Base-by-base conservation (phyloP, 2,888 invertebrate species). In the Lepidonotus clava region DNA sequence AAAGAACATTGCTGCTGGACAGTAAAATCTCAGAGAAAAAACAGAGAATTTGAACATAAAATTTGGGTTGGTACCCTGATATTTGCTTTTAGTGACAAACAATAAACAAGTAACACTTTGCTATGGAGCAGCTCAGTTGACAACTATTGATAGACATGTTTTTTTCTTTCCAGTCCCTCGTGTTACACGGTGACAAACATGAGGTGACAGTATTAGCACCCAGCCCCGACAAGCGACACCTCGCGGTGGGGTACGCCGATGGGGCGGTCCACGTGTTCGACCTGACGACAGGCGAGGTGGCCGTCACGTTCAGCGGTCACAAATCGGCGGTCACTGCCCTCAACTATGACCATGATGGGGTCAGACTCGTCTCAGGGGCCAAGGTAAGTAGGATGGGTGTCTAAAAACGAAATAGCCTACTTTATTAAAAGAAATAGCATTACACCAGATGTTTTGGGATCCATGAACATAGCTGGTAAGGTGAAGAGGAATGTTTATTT, bases 201-300 rank as follows among this genome's bases (percentile, higher is more conserved):
- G 96, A 96, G 86, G 98, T 97, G 0, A 97, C 97, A 0, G 95
- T 95, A 85, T 94, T 98, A 88, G 96, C 96, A 85, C 96, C 96
- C 0, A 97, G 97, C 89, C 97, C 97, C 0, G 96, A 96, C 92
- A 96, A 96, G 86, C 95, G 96, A 83, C 96, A 97, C 90, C 95
- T 90, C 18, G 98, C 99, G 21, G 97, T 97, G 32, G 99, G 99
- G 0, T 99, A 98, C 94, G 95, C 96, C 0, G 98, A 99, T 95
- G 99, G 99, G 0, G 96, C 96, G 66, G 96, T 99, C 0, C 96
- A 97, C 94, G 95, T 98, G 11, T 98, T 96, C 94, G 96, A 98
- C 93, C 94, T 98, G 38, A 95, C 95, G 77, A 96, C 90, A 46
- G 91, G 92, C 8, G 97, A 97, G 90, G 95, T 96, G 87, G 95